Conservation (phyloP, 2,113 vertebrate genomes). For the Axis porcinus region DNA sequence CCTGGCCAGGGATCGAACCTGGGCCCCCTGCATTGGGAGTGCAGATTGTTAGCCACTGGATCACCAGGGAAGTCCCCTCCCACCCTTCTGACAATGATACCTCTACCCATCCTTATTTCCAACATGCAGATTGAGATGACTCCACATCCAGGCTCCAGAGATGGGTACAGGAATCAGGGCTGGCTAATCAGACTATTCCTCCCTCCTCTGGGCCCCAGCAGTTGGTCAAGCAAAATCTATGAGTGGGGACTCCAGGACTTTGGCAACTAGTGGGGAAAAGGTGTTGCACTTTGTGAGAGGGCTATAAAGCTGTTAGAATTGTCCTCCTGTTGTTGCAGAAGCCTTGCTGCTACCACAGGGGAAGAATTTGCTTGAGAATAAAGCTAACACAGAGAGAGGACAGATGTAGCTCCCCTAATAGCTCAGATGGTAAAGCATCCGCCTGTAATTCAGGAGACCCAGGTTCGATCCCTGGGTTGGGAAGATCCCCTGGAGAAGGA, state of each 20-base stretch:
- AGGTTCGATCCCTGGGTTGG: not conserved
- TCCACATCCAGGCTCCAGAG: not conserved
- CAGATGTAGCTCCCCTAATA: no score
- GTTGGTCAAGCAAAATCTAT: not conserved
- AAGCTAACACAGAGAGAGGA: not conserved
- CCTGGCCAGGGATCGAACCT: not conserved
- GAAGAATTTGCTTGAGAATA: not conserved
- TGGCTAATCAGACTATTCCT: not conserved
- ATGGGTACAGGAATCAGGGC: not conserved
- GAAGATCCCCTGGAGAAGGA: not conserved
- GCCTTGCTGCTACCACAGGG: not conserved
- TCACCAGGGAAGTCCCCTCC: not conserved
- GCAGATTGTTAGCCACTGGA: not conserved
- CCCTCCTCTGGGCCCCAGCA: not conserved
- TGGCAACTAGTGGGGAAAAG: not conserved
- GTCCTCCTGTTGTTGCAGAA: not conserved
- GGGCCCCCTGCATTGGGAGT: not conserved
- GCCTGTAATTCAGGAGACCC: not conserved
- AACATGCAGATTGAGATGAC: not conserved
- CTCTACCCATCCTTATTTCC: not conserved
- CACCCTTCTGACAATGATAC: not conserved
- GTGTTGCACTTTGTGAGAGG: not conserved
- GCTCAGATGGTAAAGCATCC: rapidly evolving
- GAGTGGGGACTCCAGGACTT: not conserved
- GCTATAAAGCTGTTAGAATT: not conserved